These are phyloP conservation scores for Porites rus DNA, from an alignment of 92 coral and sea anemone species.

Conservation along the genomic window DNA sequence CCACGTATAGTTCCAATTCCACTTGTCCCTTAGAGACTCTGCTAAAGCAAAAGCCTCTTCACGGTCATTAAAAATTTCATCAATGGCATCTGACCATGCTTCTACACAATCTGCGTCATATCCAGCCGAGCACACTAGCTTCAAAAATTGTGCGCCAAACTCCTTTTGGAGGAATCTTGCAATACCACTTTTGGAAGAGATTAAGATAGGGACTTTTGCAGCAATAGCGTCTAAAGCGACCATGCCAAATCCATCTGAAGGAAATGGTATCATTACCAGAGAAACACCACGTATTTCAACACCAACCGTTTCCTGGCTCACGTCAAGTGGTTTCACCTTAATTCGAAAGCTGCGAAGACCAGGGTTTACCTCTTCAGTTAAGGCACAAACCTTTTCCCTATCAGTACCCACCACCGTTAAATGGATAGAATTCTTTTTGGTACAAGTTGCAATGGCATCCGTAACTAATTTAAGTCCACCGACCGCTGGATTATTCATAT, in stretches of 20 bases:
- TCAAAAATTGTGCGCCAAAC: conserved; percentile 44
- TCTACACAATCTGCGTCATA: conserved; percentile 33
- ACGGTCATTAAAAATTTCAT: conserved; percentile 43
- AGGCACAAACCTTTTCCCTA: conserved; percentile 25
- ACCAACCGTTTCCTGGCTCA: conserved; percentile 45
- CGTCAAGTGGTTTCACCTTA: conserved; percentile 55
- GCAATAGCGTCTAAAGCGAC: conserved; percentile 58
- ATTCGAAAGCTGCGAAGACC: not conserved
- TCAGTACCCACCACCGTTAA: conserved; percentile 59
- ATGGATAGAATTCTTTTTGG: conserved; percentile 28
- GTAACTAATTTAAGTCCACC: conserved; percentile 42
- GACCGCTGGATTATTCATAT: conserved; percentile 13
- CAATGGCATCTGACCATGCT: conserved; percentile 66
- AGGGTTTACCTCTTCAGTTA: conserved; percentile 11
- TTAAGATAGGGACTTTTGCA: conserved; percentile 64
- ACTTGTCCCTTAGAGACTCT: conserved; percentile 47
- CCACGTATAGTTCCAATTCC: conserved; percentile 70
- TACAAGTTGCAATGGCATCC: conserved; percentile 45
- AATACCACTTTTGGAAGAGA: conserved; percentile 47
- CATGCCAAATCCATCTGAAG: conserved; percentile 59
- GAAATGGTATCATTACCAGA: conserved; percentile 57
- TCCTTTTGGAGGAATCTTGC: conserved; percentile 38
- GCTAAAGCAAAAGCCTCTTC: conserved; percentile 56
- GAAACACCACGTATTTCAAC: conserved; percentile 73
- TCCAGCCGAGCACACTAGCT: conserved; percentile 25